Percentiles rank a stretch among this genome's conserved stretches.
phyloP scores from a whole-genome alignment of 2,113 vertebrate species.

The Thunnus thynnus region DNA sequence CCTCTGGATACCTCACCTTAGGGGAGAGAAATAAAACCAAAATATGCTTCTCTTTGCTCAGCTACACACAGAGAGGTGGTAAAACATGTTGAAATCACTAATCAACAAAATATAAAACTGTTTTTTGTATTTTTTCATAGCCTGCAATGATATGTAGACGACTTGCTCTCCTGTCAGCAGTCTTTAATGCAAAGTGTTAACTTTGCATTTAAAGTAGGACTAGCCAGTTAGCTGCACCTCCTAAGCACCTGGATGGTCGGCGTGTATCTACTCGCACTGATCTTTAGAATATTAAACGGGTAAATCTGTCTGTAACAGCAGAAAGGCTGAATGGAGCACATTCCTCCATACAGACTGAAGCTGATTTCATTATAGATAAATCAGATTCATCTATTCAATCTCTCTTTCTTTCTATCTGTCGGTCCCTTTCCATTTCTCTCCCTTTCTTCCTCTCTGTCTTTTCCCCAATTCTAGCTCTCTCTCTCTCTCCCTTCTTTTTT shows the following conservation, averaged over 20 bases:
- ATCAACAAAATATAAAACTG: background rate
- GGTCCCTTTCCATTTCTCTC: constrained; percentile 55
- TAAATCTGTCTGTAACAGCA: constrained; percentile 77
- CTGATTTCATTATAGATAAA: constrained; percentile 86
- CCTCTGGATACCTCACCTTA: too few relatives aligned
- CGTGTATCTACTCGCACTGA: constrained; percentile 64
- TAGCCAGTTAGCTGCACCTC: constrained; percentile 31
- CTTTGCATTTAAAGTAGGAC: constrained; percentile 52
- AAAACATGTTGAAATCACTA: background rate
- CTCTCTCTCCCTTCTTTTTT: background rate
- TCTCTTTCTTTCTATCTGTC: constrained; percentile 61
- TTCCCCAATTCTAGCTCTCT: constrained; percentile 25
- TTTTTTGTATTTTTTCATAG: background rate
- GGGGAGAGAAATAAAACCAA: background rate
- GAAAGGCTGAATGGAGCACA: constrained; percentile 76
- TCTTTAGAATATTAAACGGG: constrained; percentile 80
- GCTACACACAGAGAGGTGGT: background rate
- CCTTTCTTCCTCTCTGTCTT: constrained; percentile 48
- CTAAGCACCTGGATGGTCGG: constrained; percentile 13
- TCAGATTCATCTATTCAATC: constrained; percentile 80
- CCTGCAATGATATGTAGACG: background rate
- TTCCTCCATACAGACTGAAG: constrained; percentile 68
- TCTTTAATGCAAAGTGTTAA: constrained; percentile 41
- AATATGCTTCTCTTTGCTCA: background rate
- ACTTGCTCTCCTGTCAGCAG: constrained; percentile 10